Base-by-base conservation (phyloP, 2,797 vertebrate species). In the Phylloscopus collybita region DNA sequence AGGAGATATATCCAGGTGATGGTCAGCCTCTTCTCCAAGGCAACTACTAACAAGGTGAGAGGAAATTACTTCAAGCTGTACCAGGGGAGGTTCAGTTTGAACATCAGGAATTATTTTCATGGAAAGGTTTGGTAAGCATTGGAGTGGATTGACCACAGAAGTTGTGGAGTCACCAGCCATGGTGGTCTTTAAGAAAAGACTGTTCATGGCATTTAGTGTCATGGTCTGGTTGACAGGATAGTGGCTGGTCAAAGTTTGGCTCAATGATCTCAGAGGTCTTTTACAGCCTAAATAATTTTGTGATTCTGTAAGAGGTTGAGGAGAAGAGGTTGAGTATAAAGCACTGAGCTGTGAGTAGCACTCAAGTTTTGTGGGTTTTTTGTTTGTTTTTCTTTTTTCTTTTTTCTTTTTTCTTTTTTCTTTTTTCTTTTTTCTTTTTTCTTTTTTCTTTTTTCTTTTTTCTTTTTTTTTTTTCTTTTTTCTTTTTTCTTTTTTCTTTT, bases 201-300 rank as follows among this genome's bases (percentile, higher is more conserved):
- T 34, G 11, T 9, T 19, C 0, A 0, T 27, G 25, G 8, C 21
- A 54, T 3, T 23, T 67, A 22, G 8, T 74, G 34, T 22, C 21
- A 34, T 6, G 14, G 20, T 47, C 25, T 67, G 19, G 18, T 32
- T 61, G 26, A 16, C 34, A 54, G 21, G 5, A 26, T 30, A 8
- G 10, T 42, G 25, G 8, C 23, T 21, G 4, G 7, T 49, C 47
- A 61, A 54, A 49, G 13, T 19, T 49, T 49, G 26, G 61, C 30
- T 61, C 26, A 40, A 7, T 18, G 14, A 19, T 16, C 25, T 54
- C 40, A 81, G 34, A 47, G 20, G 13, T 16, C 17, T 36, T 74
- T 54, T 61, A 13, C 15, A 34, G 40, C 6, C 26, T 47, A 34
- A 47, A 61, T 40, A 13, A 61, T 54, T 74, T n/a, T 34, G 10